Conservation (phyloP, 2,113 vertebrate genomes). For the Cygnus atratus region DNA sequence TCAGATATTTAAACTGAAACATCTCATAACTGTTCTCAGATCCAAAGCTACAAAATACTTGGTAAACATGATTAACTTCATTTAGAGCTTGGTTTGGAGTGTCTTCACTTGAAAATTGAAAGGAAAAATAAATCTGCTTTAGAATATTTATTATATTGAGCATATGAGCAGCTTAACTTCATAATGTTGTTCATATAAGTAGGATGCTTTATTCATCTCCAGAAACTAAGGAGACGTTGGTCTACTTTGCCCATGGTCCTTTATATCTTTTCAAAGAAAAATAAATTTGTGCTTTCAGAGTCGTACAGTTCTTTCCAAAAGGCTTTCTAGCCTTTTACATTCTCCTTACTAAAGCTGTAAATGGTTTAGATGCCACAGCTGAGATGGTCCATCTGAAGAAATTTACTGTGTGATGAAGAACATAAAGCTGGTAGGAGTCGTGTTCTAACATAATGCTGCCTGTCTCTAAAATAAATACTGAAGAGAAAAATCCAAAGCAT, state of each 20-base stretch:
- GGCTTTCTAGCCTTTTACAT: background rate
- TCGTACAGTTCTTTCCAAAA: background rate
- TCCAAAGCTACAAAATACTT: background rate
- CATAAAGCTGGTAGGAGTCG: background rate
- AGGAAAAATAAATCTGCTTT: constrained; percentile 62
- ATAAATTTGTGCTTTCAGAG: background rate
- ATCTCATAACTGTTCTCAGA: background rate
- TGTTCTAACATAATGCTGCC: background rate
- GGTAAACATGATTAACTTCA: background rate
- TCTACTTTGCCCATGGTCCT: constrained; percentile 13
- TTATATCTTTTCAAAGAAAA: background rate
- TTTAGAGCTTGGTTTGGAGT: background rate
- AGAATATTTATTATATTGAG: constrained; percentile 38
- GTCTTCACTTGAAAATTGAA: constrained; percentile 31
- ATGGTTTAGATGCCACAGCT: background rate
- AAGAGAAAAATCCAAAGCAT: background rate
- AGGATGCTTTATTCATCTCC: constrained; percentile 41
- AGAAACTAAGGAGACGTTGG: constrained; percentile 7
- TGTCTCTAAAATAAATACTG: background rate
- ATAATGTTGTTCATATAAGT: constrained; percentile 44
- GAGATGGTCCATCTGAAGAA: background rate
- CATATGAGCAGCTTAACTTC: constrained; percentile 38
- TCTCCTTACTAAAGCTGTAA: background rate
- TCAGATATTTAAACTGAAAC: background rate
- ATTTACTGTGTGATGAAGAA: background rate